Percentiles rank a stretch among this genome's conserved stretches.
Conservation (phyloP, 2,888 invertebrate species). For the Schizotus pectinicornis region DNA sequence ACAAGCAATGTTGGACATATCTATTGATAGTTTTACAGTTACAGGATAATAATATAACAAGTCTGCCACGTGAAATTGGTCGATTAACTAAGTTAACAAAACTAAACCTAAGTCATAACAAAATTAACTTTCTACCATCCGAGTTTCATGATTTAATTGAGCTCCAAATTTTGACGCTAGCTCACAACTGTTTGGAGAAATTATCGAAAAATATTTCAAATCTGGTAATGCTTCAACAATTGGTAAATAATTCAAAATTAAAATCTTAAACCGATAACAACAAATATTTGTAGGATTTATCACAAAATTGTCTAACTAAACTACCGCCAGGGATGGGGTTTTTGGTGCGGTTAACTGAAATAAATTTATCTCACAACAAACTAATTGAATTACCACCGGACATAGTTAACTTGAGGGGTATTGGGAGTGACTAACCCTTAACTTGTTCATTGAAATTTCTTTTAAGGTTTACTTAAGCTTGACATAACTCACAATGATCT, state of each 20-base stretch:
- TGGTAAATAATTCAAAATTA: conserved; percentile 62
- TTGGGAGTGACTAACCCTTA: not conserved
- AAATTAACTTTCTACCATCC: conserved; percentile 66
- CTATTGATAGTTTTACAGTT: conserved; percentile 64
- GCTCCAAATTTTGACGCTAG: conserved; percentile 72
- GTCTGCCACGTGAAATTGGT: conserved; percentile 76
- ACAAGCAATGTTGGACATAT: conserved; percentile 18
- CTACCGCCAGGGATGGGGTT: conserved; percentile 85
- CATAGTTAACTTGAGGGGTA: conserved; percentile 83
- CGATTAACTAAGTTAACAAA: conserved; percentile 70
- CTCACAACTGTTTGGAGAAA: conserved; percentile 73
- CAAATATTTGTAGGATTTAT: conserved; percentile 70
- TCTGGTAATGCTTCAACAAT: conserved; percentile 75
- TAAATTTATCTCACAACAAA: conserved; percentile 78
- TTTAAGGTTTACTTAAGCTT: conserved; percentile 71
- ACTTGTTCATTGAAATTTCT: conserved; percentile 28
- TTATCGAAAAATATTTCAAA: conserved; percentile 78
- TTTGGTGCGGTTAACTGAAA: conserved; percentile 75
- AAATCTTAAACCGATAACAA: not conserved
- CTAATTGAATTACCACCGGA: conserved; percentile 79
- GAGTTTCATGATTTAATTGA: conserved; percentile 74
- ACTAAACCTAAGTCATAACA: conserved; percentile 74
- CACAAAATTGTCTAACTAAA: conserved; percentile 73
- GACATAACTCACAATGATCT: conserved; percentile 78
- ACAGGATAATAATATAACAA: conserved; percentile 80